Base-by-base conservation (phyloP, 1,140 invertebrate genomes). In the Zophobas morio region DNA sequence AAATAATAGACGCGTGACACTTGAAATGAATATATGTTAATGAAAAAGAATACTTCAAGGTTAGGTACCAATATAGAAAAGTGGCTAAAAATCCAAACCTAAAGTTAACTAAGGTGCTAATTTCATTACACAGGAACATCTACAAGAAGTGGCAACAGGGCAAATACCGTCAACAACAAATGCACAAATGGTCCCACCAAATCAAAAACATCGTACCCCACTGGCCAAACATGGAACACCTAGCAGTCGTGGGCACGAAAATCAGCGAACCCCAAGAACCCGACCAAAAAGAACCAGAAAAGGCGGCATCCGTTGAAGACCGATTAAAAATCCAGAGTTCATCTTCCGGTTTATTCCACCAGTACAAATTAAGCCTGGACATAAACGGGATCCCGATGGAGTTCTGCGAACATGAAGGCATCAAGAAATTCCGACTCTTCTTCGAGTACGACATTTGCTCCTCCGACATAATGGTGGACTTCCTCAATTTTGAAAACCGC, bases 401-500 rank as follows among this genome's bases (percentile, higher is more conserved):
- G 4, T 70, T 74, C 6, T 60, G 46, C 3, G 40, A 75, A n/a
- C 6, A 75, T 39, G 37, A 60, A 20, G 71, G 34, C 1, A 74
- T 8, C 8, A 75, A 33, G 54, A 76, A 77, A 37, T 74, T 81
- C 6, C 70, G 56, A 8, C 3, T 82, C 4, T 39, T 79, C 32
- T 82, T 81, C 49, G 80, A 81, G 72, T 76, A 77, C 36, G 63
- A 75, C 37, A 57, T 66, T n/a, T 34, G 53, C 2, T 54, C 8
- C 37, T 2, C 42, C 49, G 40, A 57, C 8, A 6, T 63, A 20
- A 1, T 32, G 33, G 60, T 53, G 40, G 74, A 78, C n/a, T 32
- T 8, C 32, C 33, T 82, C 32, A 51, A 36, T 33, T 82, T 82
- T 1, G 79, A 81, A 56, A 82, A 82, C 63, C 57, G 36, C 1